A percentile compares a stretch with the other conserved stretches of the same genome.
Evolutionary conservation across 2,888 invertebrate species (phyloP).

Genomic region (Stenodema calcarata): DNA sequence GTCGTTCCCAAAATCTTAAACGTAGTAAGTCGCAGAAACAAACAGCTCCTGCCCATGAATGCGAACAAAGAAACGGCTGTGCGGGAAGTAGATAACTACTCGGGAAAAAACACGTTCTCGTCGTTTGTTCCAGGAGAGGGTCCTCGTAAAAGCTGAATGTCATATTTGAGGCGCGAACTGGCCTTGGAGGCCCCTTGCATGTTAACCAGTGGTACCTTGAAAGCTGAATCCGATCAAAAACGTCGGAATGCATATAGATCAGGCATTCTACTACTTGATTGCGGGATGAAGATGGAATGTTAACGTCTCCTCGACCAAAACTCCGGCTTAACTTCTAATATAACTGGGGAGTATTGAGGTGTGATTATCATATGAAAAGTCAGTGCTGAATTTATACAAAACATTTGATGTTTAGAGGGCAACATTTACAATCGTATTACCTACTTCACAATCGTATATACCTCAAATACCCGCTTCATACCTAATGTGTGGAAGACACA

Average conservation of each 20-base stretch:
- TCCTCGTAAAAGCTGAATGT: neutral
- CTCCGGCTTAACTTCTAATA: too few relatives aligned
- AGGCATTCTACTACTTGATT: neutral
- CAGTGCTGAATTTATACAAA: too few relatives aligned
- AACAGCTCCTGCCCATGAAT: neutral
- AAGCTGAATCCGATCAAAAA: neutral
- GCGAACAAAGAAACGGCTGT: neutral
- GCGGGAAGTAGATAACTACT: neutral
- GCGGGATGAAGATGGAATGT: too few relatives aligned
- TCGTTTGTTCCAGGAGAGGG: neutral
- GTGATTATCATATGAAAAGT: too few relatives aligned
- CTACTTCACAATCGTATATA: too few relatives aligned
- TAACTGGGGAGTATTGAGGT: too few relatives aligned
- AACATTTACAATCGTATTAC: too few relatives aligned
- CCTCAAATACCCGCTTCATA: too few relatives aligned
- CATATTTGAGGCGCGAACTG: neutral
- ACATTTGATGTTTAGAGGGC: too few relatives aligned
- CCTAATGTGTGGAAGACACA: too few relatives aligned
- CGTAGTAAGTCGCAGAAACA: neutral
- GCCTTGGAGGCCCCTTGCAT: neutral
- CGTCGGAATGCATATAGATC: neutral
- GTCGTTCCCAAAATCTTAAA: neutral
- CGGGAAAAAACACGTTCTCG: neutral
- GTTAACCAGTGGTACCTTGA: neutral
- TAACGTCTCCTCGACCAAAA: too few relatives aligned